These are phyloP conservation scores for Platorchestia sp. DNA, from an alignment of 1,140 invertebrate genomes.

Conservation along the genomic window DNA sequence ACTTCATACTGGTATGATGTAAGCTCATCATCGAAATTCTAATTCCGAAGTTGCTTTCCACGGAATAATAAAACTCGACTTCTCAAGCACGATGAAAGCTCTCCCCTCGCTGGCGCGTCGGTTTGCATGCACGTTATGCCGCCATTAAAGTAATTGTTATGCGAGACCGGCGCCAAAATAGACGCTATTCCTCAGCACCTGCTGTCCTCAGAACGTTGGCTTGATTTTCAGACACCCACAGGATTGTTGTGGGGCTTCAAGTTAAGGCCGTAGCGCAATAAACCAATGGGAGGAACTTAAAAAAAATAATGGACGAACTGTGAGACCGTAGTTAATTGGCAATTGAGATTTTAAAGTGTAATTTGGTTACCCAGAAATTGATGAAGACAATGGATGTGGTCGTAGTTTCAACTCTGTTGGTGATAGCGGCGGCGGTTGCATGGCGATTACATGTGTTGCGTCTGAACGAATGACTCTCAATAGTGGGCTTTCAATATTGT, in stretches of 20 bases:
- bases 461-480: too few relatives aligned
- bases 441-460: too few relatives aligned
- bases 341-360: background rate
- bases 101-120: background rate
- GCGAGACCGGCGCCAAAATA: background rate
- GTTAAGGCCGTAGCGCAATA: background rate
- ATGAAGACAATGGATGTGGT: background rate
- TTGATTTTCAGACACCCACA: background rate
- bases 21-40: background rate
- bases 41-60: background rate
- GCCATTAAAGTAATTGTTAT: constrained; percentile 48
- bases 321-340: background rate
- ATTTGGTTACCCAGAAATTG: background rate
- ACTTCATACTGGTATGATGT: background rate
- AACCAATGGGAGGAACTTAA: background rate
- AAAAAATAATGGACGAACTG: background rate
- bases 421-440: too few relatives aligned
- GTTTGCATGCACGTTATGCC: background rate
- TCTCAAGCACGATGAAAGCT: background rate
- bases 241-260: background rate
- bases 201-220: background rate
- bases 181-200: background rate
- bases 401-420: too few relatives aligned
- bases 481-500: too few relatives aligned
- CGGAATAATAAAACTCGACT: background rate